phyloP scores from a whole-genome alignment of 2,113 vertebrate species.

The Hippocampus abdominalis region DNA sequence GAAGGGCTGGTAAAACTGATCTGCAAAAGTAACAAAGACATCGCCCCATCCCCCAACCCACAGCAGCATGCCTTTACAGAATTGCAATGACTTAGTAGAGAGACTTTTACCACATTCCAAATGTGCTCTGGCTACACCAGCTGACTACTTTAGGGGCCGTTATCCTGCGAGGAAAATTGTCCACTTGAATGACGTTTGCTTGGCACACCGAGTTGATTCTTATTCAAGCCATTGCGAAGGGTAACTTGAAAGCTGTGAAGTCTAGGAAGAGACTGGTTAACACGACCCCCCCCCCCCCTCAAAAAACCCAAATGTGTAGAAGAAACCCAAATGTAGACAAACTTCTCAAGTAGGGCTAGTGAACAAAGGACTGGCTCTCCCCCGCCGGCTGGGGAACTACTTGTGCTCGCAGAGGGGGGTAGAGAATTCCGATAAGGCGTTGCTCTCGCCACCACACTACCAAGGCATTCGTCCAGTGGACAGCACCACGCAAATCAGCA shows the following conservation, averaged over 20 bases:
- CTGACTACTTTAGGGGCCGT: slow-evolving; percentile 52
- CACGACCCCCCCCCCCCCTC: slow-evolving; percentile 37
- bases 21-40: slow-evolving; percentile 76
- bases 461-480: slow-evolving; percentile 69
- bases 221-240: slow-evolving; percentile 56
- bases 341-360: slow-evolving; percentile 67
- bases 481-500: slow-evolving; percentile 62
- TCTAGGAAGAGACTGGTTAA: slow-evolving; percentile 76
- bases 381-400: slow-evolving; percentile 56
- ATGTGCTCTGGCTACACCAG: slow-evolving; percentile 53
- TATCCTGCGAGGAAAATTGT: slow-evolving; percentile 56
- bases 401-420: slow-evolving; percentile 54
- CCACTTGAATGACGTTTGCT: slow-evolving; percentile 51
- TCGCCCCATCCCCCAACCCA: slow-evolving; percentile 57
- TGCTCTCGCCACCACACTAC: slow-evolving; percentile 67
- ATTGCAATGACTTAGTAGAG: slow-evolving; percentile 52
- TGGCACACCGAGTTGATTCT: slow-evolving; percentile 35
- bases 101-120: slow-evolving; percentile 61
- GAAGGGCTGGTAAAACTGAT: slow-evolving; percentile 59
- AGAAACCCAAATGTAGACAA: slow-evolving; percentile 25
- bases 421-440: slow-evolving; percentile 59
- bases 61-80: slow-evolving; percentile 49
- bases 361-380: slow-evolving; percentile 58
- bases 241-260: slow-evolving; percentile 69
- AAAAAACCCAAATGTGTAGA: not conserved